These are phyloP conservation scores for Tokudaia muenninki DNA, from an alignment of 2,797 vertebrate genomes.

Conservation along the genomic window DNA sequence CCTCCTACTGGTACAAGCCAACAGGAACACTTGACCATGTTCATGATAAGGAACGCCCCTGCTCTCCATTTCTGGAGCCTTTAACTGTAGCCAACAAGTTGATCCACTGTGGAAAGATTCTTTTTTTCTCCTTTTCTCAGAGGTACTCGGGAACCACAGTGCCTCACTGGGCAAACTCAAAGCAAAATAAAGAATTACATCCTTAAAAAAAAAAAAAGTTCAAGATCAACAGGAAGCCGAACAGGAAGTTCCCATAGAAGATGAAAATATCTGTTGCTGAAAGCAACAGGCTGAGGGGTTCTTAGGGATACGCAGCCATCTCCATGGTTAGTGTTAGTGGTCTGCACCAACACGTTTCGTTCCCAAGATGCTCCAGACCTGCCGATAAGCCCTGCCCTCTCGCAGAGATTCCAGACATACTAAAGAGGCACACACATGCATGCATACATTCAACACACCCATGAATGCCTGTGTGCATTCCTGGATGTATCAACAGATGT, in stretches of 20 bases:
- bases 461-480: accelerated
- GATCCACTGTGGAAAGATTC: not conserved
- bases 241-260: conserved; percentile 84
- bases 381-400: not conserved
- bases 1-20: not conserved
- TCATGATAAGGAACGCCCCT: not conserved
- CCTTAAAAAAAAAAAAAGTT: conserved; percentile 66
- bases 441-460: not conserved
- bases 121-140: conserved; percentile 47
- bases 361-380: not conserved
- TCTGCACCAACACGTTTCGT: not conserved
- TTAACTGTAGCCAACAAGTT: not conserved
- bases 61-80: not conserved
- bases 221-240: conserved; percentile 83
- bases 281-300: conserved; percentile 50
- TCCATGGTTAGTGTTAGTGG: not conserved
- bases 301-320: not conserved
- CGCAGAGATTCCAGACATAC: not conserved
- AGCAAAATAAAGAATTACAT: conserved; percentile 77
- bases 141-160: conserved; percentile 37
- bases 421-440: not conserved
- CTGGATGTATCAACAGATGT: not conserved
- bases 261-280: conserved; percentile 83
- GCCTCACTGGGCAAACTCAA: conserved; percentile 72
- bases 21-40: not conserved